These are phyloP conservation scores for Arothron firmamentum DNA, from an alignment of 2,113 vertebrate species.

Conservation along the genomic window DNA sequence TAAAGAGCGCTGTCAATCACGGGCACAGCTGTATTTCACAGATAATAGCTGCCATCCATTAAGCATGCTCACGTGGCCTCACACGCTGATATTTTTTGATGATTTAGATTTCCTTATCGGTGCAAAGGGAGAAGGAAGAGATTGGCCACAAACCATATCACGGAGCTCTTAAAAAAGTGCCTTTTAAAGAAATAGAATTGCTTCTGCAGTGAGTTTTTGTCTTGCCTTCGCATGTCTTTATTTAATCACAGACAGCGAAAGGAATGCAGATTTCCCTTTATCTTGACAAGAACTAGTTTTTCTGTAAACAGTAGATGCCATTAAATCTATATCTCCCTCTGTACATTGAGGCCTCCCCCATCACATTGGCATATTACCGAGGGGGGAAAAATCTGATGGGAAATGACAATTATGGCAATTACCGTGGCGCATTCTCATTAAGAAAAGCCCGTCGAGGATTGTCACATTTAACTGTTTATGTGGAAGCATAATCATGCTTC, in stretches of 20 bases:
- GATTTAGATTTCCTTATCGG: constrained; percentile 28
- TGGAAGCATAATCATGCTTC: constrained; percentile 10
- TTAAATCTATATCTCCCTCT: constrained; percentile 46
- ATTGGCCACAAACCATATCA: constrained; percentile 6
- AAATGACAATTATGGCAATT: constrained; percentile 29
- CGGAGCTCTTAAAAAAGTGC: constrained; percentile 9
- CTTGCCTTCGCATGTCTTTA: constrained; percentile 28
- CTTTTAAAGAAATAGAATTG: constrained; percentile 31
- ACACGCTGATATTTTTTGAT: constrained; percentile 15
- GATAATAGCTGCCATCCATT: constrained; percentile 48
- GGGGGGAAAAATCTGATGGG: constrained; percentile 13
- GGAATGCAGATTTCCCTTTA: no score
- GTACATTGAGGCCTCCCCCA: constrained; percentile 28
- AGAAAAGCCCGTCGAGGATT: constrained; percentile 23
- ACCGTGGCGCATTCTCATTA: constrained; percentile 18
- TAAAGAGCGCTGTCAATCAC: constrained; percentile 59
- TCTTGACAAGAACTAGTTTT: no score
- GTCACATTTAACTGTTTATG: constrained; percentile 13
- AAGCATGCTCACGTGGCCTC: constrained; percentile 38
- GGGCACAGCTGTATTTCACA: constrained; percentile 47
- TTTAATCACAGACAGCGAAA: not conserved
- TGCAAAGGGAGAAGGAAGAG: not conserved
- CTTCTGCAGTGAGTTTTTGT: constrained; percentile 39
- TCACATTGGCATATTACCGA: constrained; percentile 16
- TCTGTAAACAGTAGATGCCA: constrained; percentile 10